A percentile compares a stretch with the other conserved stretches of the same genome.
Evolutionary conservation across 2,797 vertebrate species (phyloP).

Genomic region (Hemibagrus guttatus): DNA sequence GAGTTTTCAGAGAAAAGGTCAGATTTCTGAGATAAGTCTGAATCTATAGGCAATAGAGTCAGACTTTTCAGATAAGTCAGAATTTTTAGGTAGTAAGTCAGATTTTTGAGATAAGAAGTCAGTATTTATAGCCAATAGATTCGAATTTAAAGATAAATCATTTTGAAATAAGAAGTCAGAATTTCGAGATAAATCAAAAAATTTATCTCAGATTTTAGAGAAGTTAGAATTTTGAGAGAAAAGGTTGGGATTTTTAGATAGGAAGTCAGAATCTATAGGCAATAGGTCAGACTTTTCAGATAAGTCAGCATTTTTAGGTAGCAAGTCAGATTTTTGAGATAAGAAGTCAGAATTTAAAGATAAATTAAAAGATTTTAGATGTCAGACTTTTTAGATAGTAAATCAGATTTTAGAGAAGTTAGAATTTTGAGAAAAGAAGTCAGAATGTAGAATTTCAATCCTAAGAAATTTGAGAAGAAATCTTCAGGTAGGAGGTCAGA

Average conservation of each 20-base stretch:
- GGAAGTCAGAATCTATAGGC: background rate
- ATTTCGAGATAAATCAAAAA: background rate
- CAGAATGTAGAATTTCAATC: too few relatives aligned
- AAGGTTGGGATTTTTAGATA: too few relatives aligned
- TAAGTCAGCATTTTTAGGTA: background rate
- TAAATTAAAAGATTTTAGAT: too few relatives aligned
- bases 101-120: background rate
- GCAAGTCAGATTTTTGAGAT: background rate
- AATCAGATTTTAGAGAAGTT: background rate
- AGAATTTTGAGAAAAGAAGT: background rate
- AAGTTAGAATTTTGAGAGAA: background rate
- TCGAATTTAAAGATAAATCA: background rate
- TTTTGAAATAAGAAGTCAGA: background rate
- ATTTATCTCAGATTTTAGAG: background rate
- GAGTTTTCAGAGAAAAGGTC: background rate
- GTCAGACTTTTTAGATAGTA: background rate
- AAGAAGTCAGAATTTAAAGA: background rate
- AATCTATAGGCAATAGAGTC: too few relatives aligned
- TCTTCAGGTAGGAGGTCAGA: too few relatives aligned
- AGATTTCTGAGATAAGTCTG: background rate
- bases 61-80: too few relatives aligned
- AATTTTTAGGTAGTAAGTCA: background rate
- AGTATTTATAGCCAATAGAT: background rate
- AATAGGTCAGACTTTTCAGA: background rate
- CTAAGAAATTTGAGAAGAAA: background rate